Percentiles rank a stretch among this genome's conserved stretches.
phyloP scores from a whole-genome alignment of 2,113 vertebrate genomes.

The Tricholaema leucomelas region DNA sequence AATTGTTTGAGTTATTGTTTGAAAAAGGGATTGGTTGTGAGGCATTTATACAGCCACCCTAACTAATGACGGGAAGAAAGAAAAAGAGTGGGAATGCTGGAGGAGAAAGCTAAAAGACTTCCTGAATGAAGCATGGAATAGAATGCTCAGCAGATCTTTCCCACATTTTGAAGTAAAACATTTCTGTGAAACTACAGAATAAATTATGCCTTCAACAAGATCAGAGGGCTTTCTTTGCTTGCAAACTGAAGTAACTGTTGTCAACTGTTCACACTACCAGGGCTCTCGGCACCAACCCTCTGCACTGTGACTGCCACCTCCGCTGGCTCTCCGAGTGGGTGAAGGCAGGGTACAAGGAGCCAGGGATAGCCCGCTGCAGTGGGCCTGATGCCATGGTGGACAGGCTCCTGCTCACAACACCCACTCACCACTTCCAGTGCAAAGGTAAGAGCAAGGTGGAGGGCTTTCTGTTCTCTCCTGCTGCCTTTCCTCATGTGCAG shows the following conservation, averaged over 20 bases:
- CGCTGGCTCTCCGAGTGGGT: constrained; percentile 99
- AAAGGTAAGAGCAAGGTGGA: constrained; percentile 79
- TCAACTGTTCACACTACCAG: constrained; percentile 58
- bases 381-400: constrained; percentile 93
- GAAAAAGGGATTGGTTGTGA: neutral
- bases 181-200: neutral
- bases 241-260: neutral
- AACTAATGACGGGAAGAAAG: neutral
- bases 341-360: constrained; percentile 95
- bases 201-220: rapidly evolving
- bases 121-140: neutral
- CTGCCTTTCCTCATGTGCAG: neutral
- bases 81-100: neutral
- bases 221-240: neutral
- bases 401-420: constrained; percentile 93
- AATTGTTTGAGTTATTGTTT: neutral
- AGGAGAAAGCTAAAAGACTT: neutral
- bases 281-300: constrained; percentile 93
- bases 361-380: constrained; percentile 94
- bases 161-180: neutral
- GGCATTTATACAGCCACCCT: neutral
- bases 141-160: neutral
- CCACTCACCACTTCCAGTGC: constrained; percentile 93
- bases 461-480: neutral
- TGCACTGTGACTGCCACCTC: constrained; percentile 94